Evolutionary conservation across 2,113 vertebrate genomes (phyloP).

Genomic region (Thryonomys swinderianus): DNA sequence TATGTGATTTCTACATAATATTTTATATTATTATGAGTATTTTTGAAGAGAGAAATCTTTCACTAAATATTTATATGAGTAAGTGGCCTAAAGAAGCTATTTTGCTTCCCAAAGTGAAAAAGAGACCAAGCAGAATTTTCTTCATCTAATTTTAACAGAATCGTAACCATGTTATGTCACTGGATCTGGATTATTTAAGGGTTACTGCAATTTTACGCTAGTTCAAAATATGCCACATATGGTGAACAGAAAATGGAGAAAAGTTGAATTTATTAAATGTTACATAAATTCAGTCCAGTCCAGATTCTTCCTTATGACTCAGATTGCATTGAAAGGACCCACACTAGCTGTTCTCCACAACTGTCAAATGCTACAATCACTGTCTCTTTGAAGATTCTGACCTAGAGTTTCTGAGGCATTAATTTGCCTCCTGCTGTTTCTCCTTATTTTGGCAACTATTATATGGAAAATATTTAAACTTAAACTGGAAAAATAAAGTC

Average conservation of each 20-base stretch:
- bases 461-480: neutral
- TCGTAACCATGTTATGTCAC: constrained; percentile 36
- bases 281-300: neutral
- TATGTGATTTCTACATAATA: neutral
- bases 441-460: constrained; percentile 44
- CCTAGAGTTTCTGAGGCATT: constrained; percentile 33
- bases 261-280: constrained; percentile 64
- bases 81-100: neutral
- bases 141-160: constrained; percentile 51
- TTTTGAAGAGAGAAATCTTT: constrained; percentile 36
- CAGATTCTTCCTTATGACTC: constrained; percentile 40
- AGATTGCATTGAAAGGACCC: constrained; percentile 7
- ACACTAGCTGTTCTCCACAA: neutral
- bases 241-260: constrained; percentile 66
- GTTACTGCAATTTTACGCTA: constrained; percentile 67
- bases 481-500: constrained; percentile 33
- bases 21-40: neutral
- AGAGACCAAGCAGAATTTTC: constrained; percentile 1
- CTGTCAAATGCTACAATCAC: constrained; percentile 27
- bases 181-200: constrained; percentile 64
- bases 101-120: neutral
- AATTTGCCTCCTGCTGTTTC: constrained; percentile 32
- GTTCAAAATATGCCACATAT: constrained; percentile 62
- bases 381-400: constrained; percentile 54
- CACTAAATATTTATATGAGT: neutral